phyloP scores from a whole-genome alignment of 2,888 invertebrate genomes.

The Latheticus oryzae region DNA sequence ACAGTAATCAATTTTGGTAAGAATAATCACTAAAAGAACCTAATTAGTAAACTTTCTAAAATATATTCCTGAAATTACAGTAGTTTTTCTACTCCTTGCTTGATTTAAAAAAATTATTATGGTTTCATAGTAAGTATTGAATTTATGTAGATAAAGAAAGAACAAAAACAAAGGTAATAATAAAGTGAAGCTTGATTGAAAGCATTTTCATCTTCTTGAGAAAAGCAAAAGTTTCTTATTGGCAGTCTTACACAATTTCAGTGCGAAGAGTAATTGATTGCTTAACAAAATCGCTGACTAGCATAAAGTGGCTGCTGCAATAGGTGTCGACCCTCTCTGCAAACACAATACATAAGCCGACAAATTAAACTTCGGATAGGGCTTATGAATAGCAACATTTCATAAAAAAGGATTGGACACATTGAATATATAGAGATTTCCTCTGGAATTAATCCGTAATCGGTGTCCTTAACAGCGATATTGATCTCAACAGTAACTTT shows the following conservation, averaged over 20 bases:
- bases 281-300: conserved; percentile 58
- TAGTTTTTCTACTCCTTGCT: no score
- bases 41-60: no score
- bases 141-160: no score
- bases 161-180: no score
- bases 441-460: conserved; percentile 49
- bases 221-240: conserved; percentile 25
- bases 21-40: no score
- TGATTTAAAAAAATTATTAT: no score
- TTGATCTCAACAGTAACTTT: conserved; percentile 25
- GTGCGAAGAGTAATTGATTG: conserved; percentile 57
- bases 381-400: conserved; percentile 51
- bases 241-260: no score
- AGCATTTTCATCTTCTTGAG: no score
- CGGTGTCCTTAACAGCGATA: conserved; percentile 40
- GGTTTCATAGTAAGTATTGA: no score
- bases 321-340: conserved; percentile 62
- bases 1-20: no score
- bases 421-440: conserved; percentile 52
- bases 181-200: no score
- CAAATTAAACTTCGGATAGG: conserved; percentile 60
- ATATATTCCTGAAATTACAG: no score
- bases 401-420: conserved; percentile 62
- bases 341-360: conserved; percentile 63
- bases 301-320: conserved; percentile 55